phyloP scores from a whole-genome alignment of 2,888 invertebrate genomes.

The Leptothorax acervorum region DNA sequence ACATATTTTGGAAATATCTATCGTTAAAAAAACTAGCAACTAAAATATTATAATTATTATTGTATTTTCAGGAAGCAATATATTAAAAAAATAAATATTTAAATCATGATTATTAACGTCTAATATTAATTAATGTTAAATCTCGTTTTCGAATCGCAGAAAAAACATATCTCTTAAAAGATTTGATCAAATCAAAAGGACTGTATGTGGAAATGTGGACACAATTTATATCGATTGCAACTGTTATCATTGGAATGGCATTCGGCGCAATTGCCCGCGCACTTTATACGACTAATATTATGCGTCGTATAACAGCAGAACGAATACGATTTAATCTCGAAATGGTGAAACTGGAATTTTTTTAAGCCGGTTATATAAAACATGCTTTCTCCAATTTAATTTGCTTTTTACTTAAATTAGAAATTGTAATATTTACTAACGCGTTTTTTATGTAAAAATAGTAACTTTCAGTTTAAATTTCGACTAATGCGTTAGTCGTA shows the following conservation, averaged over 20 bases:
- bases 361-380: neutral
- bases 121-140: neutral
- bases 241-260: conserved; percentile 4
- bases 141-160: neutral
- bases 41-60: neutral
- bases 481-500: neutral
- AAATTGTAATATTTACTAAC: neutral
- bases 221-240: conserved; percentile 3
- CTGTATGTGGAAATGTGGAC: neutral
- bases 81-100: neutral
- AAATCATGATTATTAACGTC: neutral
- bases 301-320: conserved; percentile 1
- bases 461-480: neutral
- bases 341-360: conserved; percentile 2
- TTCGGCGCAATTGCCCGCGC: neutral
- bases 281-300: conserved; percentile 23
- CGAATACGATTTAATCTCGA: conserved; percentile 13
- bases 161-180: neutral
- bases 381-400: conserved; percentile 12
- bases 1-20: neutral
- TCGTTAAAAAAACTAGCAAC: neutral
- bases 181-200: conserved; percentile 4
- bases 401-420: neutral
- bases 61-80: neutral
- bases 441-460: neutral